These are phyloP conservation scores for Melinaea marsaeus DNA, from an alignment of 2,888 invertebrate genomes.

Conservation along the genomic window DNA sequence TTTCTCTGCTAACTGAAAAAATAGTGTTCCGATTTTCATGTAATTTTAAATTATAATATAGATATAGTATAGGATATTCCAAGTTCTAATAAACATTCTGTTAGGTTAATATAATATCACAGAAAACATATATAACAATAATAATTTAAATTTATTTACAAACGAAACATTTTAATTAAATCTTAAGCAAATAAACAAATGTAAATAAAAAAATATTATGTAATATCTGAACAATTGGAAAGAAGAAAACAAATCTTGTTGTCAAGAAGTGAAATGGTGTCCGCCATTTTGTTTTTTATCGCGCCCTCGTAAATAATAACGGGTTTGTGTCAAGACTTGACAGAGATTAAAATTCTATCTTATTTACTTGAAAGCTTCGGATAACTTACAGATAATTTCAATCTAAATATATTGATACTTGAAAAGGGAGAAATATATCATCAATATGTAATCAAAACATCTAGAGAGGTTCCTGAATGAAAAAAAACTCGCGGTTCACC, in stretches of 20 bases:
- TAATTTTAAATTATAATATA: too few relatives aligned
- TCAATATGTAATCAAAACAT: neutral
- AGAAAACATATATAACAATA: too few relatives aligned
- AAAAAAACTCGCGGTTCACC: conserved; percentile 16
- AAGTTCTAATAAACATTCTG: too few relatives aligned
- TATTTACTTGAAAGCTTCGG: too few relatives aligned
- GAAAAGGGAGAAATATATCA: too few relatives aligned
- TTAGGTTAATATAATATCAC: too few relatives aligned
- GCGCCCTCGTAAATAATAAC: conserved; percentile 43
- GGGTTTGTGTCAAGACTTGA: conserved; percentile 7
- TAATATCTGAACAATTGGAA: conserved; percentile 31
- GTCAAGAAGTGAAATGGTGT: conserved; percentile 57
- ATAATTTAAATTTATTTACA: too few relatives aligned
- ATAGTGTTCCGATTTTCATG: too few relatives aligned
- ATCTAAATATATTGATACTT: neutral
- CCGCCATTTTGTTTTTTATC: conserved; percentile 46
- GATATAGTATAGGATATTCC: too few relatives aligned
- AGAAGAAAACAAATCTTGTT: conserved; percentile 59
- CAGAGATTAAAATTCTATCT: conserved; percentile 20
- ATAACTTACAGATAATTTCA: too few relatives aligned
- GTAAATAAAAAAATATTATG: conserved; percentile 15
- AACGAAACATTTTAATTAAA: too few relatives aligned
- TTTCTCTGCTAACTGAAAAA: too few relatives aligned
- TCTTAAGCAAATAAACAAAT: conserved; percentile 4
- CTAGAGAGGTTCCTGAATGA: conserved; percentile 1